Conservation (phyloP, 2,113 vertebrate species). For the Toxotes chatareus region DNA sequence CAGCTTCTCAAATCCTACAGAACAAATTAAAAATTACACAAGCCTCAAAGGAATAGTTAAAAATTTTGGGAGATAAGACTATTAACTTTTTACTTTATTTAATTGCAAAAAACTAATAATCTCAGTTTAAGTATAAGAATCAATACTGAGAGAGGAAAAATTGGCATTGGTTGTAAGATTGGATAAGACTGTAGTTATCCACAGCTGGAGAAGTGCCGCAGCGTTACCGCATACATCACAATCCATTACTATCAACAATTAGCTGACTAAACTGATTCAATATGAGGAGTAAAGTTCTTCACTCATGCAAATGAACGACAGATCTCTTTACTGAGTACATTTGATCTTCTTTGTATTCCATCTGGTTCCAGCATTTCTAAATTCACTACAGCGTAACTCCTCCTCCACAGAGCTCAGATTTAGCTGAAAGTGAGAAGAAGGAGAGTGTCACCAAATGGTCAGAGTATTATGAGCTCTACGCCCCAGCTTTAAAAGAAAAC, state of each 20-base stretch:
- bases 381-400: neutral
- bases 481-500: slow-evolving; percentile 23
- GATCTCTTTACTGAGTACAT: neutral
- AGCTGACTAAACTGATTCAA: neutral
- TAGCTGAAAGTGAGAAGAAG: neutral
- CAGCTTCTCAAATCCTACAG: too few species aligned
- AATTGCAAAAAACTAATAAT: too few species aligned
- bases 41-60: too few species aligned
- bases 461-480: neutral
- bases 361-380: slow-evolving; percentile 3
- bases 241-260: neutral
- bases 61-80: too few species aligned
- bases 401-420: slow-evolving; percentile 8
- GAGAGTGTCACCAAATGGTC: slow-evolving; percentile 13
- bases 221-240: neutral
- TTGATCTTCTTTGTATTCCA: slow-evolving; percentile 14
- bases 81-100: too few species aligned
- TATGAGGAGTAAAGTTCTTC: neutral
- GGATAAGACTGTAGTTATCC: neutral
- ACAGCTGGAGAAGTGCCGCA: neutral
- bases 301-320: neutral
- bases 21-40: too few species aligned
- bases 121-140: too few species aligned
- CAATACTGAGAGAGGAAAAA: too few species aligned
- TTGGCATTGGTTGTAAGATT: too few species aligned